Base-by-base conservation (phyloP, 2,888 invertebrate genomes). In the Hololepta plana region DNA sequence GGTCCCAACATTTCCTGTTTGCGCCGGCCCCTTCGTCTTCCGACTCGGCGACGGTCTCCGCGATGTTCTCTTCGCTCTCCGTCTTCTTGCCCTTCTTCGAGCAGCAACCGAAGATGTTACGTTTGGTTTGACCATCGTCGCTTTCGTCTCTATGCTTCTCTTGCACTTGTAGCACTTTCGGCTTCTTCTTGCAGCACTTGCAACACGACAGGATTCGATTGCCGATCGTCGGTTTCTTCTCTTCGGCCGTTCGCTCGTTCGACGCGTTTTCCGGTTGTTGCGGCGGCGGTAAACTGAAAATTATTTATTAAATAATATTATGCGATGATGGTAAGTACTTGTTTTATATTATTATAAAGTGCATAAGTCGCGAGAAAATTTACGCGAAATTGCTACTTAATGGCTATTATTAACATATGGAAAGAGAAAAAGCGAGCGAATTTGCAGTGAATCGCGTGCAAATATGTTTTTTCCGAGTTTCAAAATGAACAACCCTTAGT, bases 61-160 rank as follows among this genome's bases (percentile, higher is more conserved):
- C 31, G 17, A 35, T 35, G 14, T 32, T 30, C 12, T 35, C 30
- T 11, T 35, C 35, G n/a, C n/a, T n/a, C n/a, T n/a, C n/a, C n/a
- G n/a, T 52, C 55, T 34, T 47, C 55, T 34, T 55, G 55, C 35
- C 54, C 57, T 24, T 57, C 42, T n/a, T n/a, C n/a, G n/a, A n/a
- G n/a, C n/a, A n/a, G n/a, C n/a, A n/a, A n/a, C n/a, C n/a, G n/a
- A n/a, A n/a, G n/a, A n/a, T n/a, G n/a, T n/a, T n/a, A n/a, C n/a
- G n/a, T n/a, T n/a, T n/a, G n/a, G n/a, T n/a, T 28, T 50, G n/a
- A n/a, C n/a, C n/a, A n/a, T n/a, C n/a, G 12, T 35, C 30, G 10
- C 27, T 15, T 20, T 32, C 8, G 26, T 31, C 24, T 40, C 38
- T 22, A 38, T 41, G 23, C 39, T 41, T 24, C 35, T 38, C n/a